A percentile compares a stretch with the other conserved stretches of the same genome.
phyloP scores from a whole-genome alignment of 2,888 invertebrate species.

The Emmelina monodactyla region DNA sequence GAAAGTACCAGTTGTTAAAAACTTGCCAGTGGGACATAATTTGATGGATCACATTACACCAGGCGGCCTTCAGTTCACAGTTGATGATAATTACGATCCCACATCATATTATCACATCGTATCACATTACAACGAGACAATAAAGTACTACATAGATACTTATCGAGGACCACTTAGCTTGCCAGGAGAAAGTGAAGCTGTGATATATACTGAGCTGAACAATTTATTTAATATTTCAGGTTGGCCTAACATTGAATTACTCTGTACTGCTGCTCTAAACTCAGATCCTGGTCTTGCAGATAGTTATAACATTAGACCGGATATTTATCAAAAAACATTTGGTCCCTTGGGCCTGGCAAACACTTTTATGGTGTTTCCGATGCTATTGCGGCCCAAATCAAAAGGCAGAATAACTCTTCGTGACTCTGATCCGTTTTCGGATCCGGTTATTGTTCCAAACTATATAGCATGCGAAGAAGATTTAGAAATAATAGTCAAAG shows the following conservation, averaged over 20 bases:
- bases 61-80: slow-evolving; percentile 73
- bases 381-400: slow-evolving; percentile 70
- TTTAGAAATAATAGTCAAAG: slow-evolving; percentile 47
- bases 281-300: slow-evolving; percentile 37
- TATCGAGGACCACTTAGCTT: slow-evolving; percentile 44
- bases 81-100: no score
- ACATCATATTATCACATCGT: no score
- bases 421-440: slow-evolving; percentile 70
- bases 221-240: slow-evolving; percentile 39
- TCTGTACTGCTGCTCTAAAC: slow-evolving; percentile 60
- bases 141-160: slow-evolving; percentile 67
- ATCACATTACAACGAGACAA: slow-evolving; percentile 45
- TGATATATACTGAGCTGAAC: slow-evolving; percentile 64
- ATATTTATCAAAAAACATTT: no score
- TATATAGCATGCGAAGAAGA: slow-evolving; percentile 70
- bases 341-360: no score
- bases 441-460: slow-evolving; percentile 71
- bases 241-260: slow-evolving; percentile 68
- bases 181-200: slow-evolving; percentile 46
- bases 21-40: slow-evolving; percentile 76
- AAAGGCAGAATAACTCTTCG: slow-evolving; percentile 66
- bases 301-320: no score
- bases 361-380: slow-evolving; percentile 67
- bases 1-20: slow-evolving; percentile 64
- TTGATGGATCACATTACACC: slow-evolving; percentile 81